A percentile compares a stretch with the other conserved stretches of the same genome.
These are phyloP conservation scores for Phyllostomus hastatus DNA, from an alignment of 2,113 vertebrate genomes.

Conservation along the genomic window DNA sequence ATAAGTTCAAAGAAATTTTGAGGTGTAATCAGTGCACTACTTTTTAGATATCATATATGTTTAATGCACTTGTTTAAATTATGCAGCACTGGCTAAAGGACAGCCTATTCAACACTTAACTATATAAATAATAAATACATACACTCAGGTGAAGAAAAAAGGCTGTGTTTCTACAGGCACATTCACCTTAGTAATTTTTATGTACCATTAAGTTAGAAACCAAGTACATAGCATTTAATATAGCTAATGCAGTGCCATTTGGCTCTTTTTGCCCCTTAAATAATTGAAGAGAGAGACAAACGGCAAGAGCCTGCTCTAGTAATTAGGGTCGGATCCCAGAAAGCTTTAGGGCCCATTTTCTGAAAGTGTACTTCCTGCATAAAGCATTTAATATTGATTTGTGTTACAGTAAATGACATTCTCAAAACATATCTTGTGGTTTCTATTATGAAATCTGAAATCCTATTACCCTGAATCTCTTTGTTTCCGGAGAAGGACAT, in stretches of 20 bases:
- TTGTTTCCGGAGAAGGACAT: constrained; percentile 73
- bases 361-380: constrained; percentile 84
- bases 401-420: constrained; percentile 81
- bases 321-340: constrained; percentile 81
- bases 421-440: constrained; percentile 80
- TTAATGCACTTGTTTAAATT: constrained; percentile 77
- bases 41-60: constrained; percentile 76
- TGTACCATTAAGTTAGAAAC: constrained; percentile 74
- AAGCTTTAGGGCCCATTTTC: constrained; percentile 81
- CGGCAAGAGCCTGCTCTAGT: constrained; percentile 78
- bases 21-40: constrained; percentile 52
- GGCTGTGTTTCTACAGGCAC: constrained; percentile 68
- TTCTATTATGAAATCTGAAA: constrained; percentile 80
- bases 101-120: constrained; percentile 58
- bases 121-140: constrained; percentile 70
- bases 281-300: constrained; percentile 84
- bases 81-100: constrained; percentile 67
- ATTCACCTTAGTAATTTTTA: constrained; percentile 75
- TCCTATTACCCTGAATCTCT: constrained; percentile 73
- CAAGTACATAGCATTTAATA: constrained; percentile 73
- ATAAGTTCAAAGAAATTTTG: constrained; percentile 58
- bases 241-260: constrained; percentile 77
- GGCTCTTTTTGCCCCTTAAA: constrained; percentile 79
- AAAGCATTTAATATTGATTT: constrained; percentile 88
- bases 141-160: constrained; percentile 63